phyloP scores from a whole-genome alignment of 2,888 invertebrate genomes.

The Tipula confusa region DNA sequence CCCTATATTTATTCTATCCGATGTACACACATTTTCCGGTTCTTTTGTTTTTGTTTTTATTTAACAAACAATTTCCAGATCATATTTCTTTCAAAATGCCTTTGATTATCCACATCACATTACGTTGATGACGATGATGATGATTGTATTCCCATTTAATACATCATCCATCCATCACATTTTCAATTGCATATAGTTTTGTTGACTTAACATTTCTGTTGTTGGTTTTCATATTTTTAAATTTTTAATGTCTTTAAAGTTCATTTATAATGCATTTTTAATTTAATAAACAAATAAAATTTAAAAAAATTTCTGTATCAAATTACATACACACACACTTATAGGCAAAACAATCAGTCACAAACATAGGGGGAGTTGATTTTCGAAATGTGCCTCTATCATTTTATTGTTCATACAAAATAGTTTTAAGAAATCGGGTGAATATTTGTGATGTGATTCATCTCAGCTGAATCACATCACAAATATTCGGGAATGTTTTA shows the following conservation, averaged over 20 bases:
- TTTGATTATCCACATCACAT: slow-evolving; percentile 20
- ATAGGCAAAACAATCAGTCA: background rate
- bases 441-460: background rate
- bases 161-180: slow-evolving; percentile 13
- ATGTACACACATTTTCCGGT: background rate
- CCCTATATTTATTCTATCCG: slow-evolving; percentile 3
- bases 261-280: slow-evolving; percentile 20
- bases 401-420: background rate
- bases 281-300: slow-evolving; percentile 6
- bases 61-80: background rate
- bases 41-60: background rate
- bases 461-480: background rate
- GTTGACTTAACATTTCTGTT: background rate
- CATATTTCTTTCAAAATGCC: background rate
- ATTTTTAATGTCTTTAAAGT: slow-evolving; percentile 20
- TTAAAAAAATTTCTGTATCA: background rate
- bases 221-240: background rate
- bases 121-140: background rate
- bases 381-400: background rate
- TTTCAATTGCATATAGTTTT: slow-evolving; percentile 16
- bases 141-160: background rate
- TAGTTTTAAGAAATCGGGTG: background rate
- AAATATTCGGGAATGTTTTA: no score
- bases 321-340: background rate
- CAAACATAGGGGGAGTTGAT: background rate